Conservation (phyloP, 2,797 vertebrate species). For the Coregonus ussuriensis region DNA sequence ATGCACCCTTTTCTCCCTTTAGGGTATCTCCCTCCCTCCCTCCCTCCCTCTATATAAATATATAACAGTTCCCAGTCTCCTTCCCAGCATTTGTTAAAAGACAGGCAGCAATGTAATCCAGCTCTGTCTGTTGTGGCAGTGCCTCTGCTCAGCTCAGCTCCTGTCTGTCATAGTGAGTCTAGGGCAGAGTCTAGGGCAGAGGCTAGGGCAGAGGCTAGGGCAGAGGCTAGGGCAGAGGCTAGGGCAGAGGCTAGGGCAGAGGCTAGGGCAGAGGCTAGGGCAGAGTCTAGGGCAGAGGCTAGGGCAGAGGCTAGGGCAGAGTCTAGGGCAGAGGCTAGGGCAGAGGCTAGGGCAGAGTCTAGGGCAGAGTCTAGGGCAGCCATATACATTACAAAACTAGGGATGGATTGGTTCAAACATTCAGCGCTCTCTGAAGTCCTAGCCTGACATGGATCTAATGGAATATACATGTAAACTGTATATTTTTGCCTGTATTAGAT, state of each 20-base stretch:
- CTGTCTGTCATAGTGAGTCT: not conserved
- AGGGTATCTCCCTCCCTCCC: not conserved
- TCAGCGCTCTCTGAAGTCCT: not conserved
- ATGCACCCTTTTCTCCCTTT: not conserved
- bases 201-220: too few relatives aligned
- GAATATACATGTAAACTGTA: not conserved
- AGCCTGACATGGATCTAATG: not conserved
- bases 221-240: too few relatives aligned
- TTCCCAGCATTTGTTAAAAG: not conserved
- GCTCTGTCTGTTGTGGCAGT: not conserved
- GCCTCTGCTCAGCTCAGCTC: not conserved
- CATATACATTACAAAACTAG: not conserved
- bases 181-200: too few relatives aligned
- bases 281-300: too few relatives aligned
- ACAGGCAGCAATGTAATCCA: not conserved
- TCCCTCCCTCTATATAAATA: slow-evolving; percentile 5
- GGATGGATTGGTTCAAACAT: not conserved
- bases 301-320: not conserved
- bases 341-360: too few relatives aligned
- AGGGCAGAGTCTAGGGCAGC: too few relatives aligned
- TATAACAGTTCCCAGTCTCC: not conserved
- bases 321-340: too few relatives aligned
- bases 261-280: too few relatives aligned
- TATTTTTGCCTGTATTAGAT: too few relatives aligned
- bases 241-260: too few relatives aligned